Evolutionary conservation across 2,888 invertebrate genomes (phyloP), one percentile per base, ranked within the genome.

Genomic region (Escarpia spicata): DNA sequence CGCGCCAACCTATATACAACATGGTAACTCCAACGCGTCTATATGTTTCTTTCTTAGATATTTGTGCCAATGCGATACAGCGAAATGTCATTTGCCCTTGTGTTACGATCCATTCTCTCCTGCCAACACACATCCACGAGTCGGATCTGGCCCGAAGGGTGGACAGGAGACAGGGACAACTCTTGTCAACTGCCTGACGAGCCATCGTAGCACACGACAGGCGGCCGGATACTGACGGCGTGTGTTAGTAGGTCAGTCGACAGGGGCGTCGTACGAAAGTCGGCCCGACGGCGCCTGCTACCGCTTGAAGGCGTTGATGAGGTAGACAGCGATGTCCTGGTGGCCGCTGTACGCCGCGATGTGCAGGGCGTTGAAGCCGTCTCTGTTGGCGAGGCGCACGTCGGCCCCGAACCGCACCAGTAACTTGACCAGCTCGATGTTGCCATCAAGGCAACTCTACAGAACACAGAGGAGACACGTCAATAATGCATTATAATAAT

Each of bases 331-430:
- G 45, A 94, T 93, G 8, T 94, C 93, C 43, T 60, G 92, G 91
- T 96, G 96, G 9, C 97, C 97, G 2, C 96, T 95, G 92, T 95
- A 96, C 6, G 96, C 96, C 0, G 97, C 96, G n/a, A 97, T 96
- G 93, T 96, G 96, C 26, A 96, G 93, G 9, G 96, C 95, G 93
- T 95, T 96, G 96, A 96, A 97, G 2, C 97, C 97, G 93, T 96
- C 96, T 15, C 96, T 94, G 94, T 96, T 96, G 10, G 96, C 96
- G 93, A 96, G 95, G 91, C 95, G 95, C 4, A 96, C 95, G 94
- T 97, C 96, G 3, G 97, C 97, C 31, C 97, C 97, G 93, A 96
- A 96, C 94, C 95, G 95, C 92, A 97, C 96, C 92, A 97, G 94
- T n/a, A 96, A 94, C 94, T 96, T 96, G 92, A 97, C 96, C 58